These are phyloP conservation scores for Tiaroga cobitis DNA, from an alignment of 2,797 vertebrate genomes.

Conservation along the genomic window DNA sequence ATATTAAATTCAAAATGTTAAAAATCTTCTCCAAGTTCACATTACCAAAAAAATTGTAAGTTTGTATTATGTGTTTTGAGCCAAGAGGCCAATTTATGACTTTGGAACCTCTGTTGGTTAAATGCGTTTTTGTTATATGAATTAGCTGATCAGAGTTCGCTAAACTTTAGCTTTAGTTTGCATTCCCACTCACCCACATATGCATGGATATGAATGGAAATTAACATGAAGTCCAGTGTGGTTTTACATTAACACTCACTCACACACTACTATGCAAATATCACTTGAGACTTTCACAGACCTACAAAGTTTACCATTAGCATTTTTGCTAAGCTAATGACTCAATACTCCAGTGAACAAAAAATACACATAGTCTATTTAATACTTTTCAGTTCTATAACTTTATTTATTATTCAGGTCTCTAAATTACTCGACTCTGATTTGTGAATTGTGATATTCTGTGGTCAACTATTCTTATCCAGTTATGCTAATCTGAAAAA, in stretches of 20 bases:
- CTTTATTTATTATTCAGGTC: neutral
- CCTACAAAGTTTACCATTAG: neutral
- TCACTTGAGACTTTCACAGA: neutral
- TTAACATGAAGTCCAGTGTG: neutral
- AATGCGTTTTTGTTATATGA: neutral
- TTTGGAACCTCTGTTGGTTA: neutral
- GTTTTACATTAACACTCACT: neutral
- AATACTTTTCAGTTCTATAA: neutral
- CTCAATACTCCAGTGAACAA: neutral
- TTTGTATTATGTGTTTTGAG: conserved; percentile 10
- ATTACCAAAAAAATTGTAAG: neutral
- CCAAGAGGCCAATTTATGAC: neutral
- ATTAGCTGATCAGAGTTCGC: neutral
- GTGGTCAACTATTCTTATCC: neutral
- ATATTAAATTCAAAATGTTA: neutral
- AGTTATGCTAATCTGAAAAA: neutral
- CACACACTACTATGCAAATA: neutral
- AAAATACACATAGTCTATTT: neutral
- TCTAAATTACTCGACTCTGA: neutral
- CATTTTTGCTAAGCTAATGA: neutral
- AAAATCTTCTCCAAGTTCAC: neutral
- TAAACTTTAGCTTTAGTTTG: neutral
- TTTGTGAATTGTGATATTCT: neutral
- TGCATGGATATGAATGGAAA: conserved; percentile 6
- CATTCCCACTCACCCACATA: neutral